phyloP scores from a whole-genome alignment of 2,888 invertebrate species.

The Drosophila niveifrons region DNA sequence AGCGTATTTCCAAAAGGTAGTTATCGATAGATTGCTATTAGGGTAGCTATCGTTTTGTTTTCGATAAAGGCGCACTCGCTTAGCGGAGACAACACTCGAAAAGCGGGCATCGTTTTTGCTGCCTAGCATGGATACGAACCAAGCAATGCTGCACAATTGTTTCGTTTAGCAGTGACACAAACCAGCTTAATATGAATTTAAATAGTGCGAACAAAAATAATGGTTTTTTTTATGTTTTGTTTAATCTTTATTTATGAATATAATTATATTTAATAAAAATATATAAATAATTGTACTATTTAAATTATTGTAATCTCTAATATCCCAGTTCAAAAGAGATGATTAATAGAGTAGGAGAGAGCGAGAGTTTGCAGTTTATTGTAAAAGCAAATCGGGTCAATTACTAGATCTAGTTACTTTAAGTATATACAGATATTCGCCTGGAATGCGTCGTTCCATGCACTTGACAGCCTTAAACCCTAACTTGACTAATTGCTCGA shows the following conservation, averaged over 20 bases:
- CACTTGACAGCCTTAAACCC: slow-evolving; percentile 88
- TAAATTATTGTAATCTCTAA: too few species aligned
- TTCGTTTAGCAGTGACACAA: not conserved
- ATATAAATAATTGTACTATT: too few species aligned
- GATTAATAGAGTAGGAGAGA: not conserved
- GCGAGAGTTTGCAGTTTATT: slow-evolving; percentile 25
- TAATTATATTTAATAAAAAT: too few species aligned
- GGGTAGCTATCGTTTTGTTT: not conserved
- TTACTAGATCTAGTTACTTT: slow-evolving; percentile 86
- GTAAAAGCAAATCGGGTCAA: slow-evolving; percentile 15
- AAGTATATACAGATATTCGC: slow-evolving; percentile 94
- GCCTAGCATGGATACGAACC: not conserved
- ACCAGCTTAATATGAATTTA: not conserved
- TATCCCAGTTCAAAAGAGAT: too few species aligned
- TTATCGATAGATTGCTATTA: slow-evolving; percentile 8
- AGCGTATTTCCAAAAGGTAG: not conserved
- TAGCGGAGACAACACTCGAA: not conserved
- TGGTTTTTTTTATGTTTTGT: too few species aligned
- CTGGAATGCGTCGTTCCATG: slow-evolving; percentile 91
- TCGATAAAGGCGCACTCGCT: not conserved
- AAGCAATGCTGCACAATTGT: not conserved
- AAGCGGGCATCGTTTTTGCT: too few species aligned
- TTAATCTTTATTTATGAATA: too few species aligned
- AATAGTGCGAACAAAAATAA: too few species aligned
- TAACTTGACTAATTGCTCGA: slow-evolving; percentile 87